Percentiles rank a stretch among this genome's conserved stretches.
phyloP scores from a whole-genome alignment of 2,113 vertebrate genomes.

The Bujurquina vittata region DNA sequence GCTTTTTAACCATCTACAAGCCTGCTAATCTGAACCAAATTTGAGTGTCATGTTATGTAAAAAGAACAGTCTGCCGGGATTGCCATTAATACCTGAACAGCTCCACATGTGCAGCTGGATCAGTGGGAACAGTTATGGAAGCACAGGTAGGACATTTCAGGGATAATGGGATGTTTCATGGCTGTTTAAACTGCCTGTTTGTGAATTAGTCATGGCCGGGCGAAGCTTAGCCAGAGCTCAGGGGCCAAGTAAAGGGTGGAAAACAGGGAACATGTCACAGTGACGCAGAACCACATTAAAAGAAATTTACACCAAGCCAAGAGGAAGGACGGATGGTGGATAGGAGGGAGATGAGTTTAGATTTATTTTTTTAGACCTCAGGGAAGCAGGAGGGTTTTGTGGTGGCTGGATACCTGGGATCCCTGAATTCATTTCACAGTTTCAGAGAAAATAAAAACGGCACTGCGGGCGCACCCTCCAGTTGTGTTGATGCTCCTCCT shows the following conservation, averaged over 20 bases:
- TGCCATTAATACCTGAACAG: slow-evolving; percentile 10
- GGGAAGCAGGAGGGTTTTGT: slow-evolving; percentile 55
- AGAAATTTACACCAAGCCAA: slow-evolving; percentile 48
- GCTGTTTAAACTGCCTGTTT: slow-evolving; percentile 69
- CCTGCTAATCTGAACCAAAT: slow-evolving; percentile 29
- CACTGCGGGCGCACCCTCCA: slow-evolving; percentile 55
- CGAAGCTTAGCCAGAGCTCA: slow-evolving; percentile 46
- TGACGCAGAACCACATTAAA: slow-evolving; percentile 55
- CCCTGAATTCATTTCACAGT: slow-evolving; percentile 76
- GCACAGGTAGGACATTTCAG: slow-evolving; percentile 54
- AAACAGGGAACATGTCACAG: slow-evolving; percentile 53
- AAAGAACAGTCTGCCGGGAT: slow-evolving; percentile 30
- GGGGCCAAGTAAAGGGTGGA: slow-evolving; percentile 47
- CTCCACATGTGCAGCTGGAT: slow-evolving; percentile 26
- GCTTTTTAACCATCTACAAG: slow-evolving; percentile 63
- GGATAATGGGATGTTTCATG: slow-evolving; percentile 51
- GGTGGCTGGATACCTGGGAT: slow-evolving; percentile 72
- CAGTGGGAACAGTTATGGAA: slow-evolving; percentile 42
- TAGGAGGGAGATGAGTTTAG: slow-evolving; percentile 44
- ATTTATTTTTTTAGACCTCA: slow-evolving; percentile 46
- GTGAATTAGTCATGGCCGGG: slow-evolving; percentile 67
- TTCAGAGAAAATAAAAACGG: slow-evolving; percentile 68
- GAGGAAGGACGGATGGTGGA: background rate
- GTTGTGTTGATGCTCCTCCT: slow-evolving; percentile 57
- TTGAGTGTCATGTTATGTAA: slow-evolving; percentile 8